A percentile compares a stretch with the other conserved stretches of the same genome.
These are phyloP conservation scores for Scrobipalpa atriplicella DNA, from an alignment of 2,888 invertebrate genomes.

Conservation along the genomic window DNA sequence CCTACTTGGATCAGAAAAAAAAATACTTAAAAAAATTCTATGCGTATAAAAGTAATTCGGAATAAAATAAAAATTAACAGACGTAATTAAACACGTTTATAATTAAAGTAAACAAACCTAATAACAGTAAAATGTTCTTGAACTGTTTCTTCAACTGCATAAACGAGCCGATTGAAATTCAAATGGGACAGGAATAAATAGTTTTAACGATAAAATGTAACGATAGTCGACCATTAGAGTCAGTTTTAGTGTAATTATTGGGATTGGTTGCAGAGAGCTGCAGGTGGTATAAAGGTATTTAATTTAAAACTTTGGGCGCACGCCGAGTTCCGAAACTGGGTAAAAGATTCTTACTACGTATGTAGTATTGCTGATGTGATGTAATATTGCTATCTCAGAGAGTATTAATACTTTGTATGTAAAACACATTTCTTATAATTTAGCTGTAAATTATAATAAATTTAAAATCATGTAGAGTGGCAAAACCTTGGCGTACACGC, in stretches of 20 bases:
- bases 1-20: too few species aligned
- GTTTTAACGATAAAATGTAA: constrained; percentile 61
- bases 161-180: constrained; percentile 52
- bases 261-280: constrained; percentile 53
- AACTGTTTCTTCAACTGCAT: constrained; percentile 40
- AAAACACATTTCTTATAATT: too few species aligned
- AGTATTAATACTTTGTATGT: too few species aligned
- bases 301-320: constrained; percentile 43
- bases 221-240: constrained; percentile 62
- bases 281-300: constrained; percentile 76
- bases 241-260: constrained; percentile 64
- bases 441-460: too few species aligned
- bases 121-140: constrained; percentile 49
- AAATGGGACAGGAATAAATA: constrained; percentile 50
- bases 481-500: too few species aligned
- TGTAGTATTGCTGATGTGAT: neutral
- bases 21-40: too few species aligned
- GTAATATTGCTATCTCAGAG: neutral
- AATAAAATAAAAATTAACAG: neutral
- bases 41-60: neutral
- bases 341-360: neutral
- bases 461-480: too few species aligned
- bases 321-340: constrained; percentile 18
- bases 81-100: neutral
- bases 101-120: constrained; percentile 58